These are phyloP conservation scores for Rotaria magnacalcarata DNA, from an alignment of 2,888 invertebrate genomes.

Conservation along the genomic window DNA sequence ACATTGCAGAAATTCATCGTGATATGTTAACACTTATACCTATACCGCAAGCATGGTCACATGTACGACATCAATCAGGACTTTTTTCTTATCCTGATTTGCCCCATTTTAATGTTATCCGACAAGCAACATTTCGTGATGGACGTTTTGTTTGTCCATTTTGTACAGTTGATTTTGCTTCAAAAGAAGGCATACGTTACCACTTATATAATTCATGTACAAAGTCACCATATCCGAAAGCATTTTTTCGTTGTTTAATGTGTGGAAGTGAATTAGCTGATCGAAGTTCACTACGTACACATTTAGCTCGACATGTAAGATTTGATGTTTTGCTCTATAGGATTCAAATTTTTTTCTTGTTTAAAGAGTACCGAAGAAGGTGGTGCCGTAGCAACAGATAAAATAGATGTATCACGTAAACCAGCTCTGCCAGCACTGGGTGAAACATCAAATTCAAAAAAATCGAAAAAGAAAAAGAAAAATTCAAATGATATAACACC, in stretches of 20 bases:
- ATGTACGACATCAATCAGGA: slow-evolving; percentile 26
- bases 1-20: slow-evolving; percentile 13
- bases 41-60: slow-evolving; percentile 35
- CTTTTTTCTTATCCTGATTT: slow-evolving; percentile 33
- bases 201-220: slow-evolving; percentile 36
- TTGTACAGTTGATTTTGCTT: slow-evolving; percentile 37
- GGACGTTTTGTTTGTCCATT: slow-evolving; percentile 38
- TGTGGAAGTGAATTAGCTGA: slow-evolving; percentile 34
- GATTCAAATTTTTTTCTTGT: background rate
- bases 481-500: slow-evolving; percentile 5
- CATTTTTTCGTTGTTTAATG: slow-evolving; percentile 33
- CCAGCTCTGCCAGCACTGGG: background rate
- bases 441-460: slow-evolving; percentile 15
- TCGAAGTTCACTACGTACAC: slow-evolving; percentile 35
- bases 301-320: slow-evolving; percentile 37
- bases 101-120: slow-evolving; percentile 34
- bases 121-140: slow-evolving; percentile 36
- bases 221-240: slow-evolving; percentile 29
- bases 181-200: slow-evolving; percentile 36
- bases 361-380: background rate
- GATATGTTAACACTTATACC: slow-evolving; percentile 25
- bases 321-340: background rate
- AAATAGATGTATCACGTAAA: slow-evolving; percentile 2
- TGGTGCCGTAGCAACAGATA: background rate
- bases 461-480: slow-evolving; percentile 20